Base-by-base conservation (phyloP, 2,888 invertebrate genomes). In the Euproctis similis region DNA sequence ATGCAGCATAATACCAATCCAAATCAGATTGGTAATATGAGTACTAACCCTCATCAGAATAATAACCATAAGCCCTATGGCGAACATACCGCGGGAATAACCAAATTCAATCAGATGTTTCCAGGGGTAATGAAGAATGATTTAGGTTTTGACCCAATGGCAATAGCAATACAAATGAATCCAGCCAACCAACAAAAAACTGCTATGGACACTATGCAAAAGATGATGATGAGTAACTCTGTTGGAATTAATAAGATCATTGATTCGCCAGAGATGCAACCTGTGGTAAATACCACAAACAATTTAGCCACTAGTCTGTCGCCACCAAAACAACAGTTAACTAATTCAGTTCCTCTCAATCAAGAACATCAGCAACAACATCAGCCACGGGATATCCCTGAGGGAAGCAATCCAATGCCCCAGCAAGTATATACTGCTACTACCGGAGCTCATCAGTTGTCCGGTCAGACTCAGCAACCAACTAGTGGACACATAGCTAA, bases 121-220 rank as follows among this genome's bases (percentile, higher is more conserved):
- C 80, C 84, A 17, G 80, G 76, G 10, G 66, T 76, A 5, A 66
- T 61, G 57, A 59, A 69, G 43, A 67, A 63, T 10, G 71, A 78
- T 33, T 55, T 82, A 30, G 72, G 72, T 16, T 82, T 78, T 34
- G 81, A 84, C 49, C 82, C 84, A 2, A 84, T 84, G 82, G 59
- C 71, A 18, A 73, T 84, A 36, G 84, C 84, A 6, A 62, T 82
- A 44, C 80, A 82, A 53, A 80, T 84, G 80, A 82, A 82, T 48
- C 82, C 82, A 25, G 70, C 68, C 18, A 84, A 82, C 38, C 69
- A 74, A 26, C 59, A 77, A 40, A 55, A 53, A 31, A 51, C 54
- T 10, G 75, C 75, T 20, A 65, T 75, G 48, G 43, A 68, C 18
- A 51, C 62, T 1, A 77, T 75, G 55, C 52, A 69, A 24, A 71